Base-by-base conservation (phyloP, 2,888 invertebrate species). In the Athetis lepigone region DNA sequence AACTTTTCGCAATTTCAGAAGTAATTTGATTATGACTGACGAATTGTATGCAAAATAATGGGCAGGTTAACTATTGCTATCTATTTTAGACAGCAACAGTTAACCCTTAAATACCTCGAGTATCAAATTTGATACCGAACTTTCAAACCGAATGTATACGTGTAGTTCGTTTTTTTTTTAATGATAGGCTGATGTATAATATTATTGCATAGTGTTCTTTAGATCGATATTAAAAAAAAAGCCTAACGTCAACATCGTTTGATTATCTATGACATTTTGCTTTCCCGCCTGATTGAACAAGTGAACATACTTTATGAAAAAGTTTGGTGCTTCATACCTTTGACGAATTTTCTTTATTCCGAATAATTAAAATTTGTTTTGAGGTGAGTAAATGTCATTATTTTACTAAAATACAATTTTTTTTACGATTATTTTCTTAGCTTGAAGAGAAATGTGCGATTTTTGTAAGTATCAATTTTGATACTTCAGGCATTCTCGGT, bases 401-500 rank as follows among this genome's bases (percentile, higher is more conserved):
- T 77, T 79, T 76, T 55, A 74, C 71, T 77, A 75, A 51, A 72
- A 75, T 79, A 77, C 75, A 76, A 80, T 77, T 68, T 70, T 79
- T 75, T 76, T 75, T 63, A 66, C 77, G 52, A 75, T 52, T 77
- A 65, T 70, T 71, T 79, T 70, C 62, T 79, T 79, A 78, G 74
- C 76, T 80, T 77, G 75, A 77, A 76, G 78, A 79, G 77, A 81
- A 45, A 76, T 71, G 75, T 77, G 77, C 72, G 77, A 59, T 78
- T 77, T 77, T 80, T 55, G 54, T 45, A 25, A 16, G 77, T 80
- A 77, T 82, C 79, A 80, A 79, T 79, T 63, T 78, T 80, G 77
- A 77, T 80, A 82, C 80, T 79, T 75, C 77, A 78, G 77, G 77
- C 79, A 78, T 79, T 78, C 80, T 70, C 72, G 71, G 72, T 77